Percentiles rank a stretch among this genome's conserved stretches.
Evolutionary conservation across 2,888 invertebrate species (phyloP).

Genomic region (Hemistola chrysoprasaria): DNA sequence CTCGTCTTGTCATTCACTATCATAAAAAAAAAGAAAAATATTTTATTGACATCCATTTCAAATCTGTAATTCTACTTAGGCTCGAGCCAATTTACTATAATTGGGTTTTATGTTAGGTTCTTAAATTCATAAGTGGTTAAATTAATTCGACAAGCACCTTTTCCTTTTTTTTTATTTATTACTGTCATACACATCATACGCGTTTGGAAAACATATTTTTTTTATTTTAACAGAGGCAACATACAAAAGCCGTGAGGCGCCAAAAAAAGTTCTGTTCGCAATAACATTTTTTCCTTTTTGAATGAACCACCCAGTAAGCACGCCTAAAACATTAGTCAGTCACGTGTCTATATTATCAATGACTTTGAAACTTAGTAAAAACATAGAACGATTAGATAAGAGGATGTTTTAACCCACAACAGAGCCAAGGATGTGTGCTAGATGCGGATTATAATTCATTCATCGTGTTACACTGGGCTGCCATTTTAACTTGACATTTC

Average conservation of each 20-base stretch:
- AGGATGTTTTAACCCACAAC: neutral
- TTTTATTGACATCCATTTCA: no score
- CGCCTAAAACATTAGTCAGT: neutral
- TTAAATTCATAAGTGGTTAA: constrained; percentile 12
- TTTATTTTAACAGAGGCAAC: no score
- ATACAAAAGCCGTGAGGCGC: no score
- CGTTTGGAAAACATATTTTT: no score
- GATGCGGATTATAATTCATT: constrained; percentile 13
- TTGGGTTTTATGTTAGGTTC: constrained; percentile 8
- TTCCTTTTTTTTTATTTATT: no score
- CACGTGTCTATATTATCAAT: constrained; percentile 20
- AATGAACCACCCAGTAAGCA: neutral
- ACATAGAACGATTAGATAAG: no score
- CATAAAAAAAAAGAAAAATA: no score
- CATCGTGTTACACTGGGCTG: no score
- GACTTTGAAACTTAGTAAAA: constrained; percentile 23
- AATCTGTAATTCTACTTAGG: constrained; percentile 21
- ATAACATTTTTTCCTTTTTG: neutral
- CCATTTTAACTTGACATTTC: no score
- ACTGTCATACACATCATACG: no score
- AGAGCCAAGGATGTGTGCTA: constrained; percentile 14
- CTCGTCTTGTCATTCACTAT: no score
- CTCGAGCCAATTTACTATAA: constrained; percentile 21
- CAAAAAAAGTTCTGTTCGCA: no score
- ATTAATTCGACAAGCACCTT: constrained; percentile 11